Conservation (phyloP, 2,888 invertebrate species). For the Gari tellinella region DNA sequence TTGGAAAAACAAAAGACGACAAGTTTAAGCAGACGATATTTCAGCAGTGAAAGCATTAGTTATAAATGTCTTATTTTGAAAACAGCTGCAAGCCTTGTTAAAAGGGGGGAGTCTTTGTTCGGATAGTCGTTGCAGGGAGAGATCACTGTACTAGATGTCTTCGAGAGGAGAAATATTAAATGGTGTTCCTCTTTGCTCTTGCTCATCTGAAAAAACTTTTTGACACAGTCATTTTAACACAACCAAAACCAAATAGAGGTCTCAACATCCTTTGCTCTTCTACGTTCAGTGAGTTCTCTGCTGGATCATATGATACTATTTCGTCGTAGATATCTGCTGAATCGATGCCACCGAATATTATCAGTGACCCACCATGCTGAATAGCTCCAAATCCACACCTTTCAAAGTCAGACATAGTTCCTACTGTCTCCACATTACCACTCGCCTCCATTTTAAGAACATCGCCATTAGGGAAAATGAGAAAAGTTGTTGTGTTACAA, state of each 20-base stretch:
- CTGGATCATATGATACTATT: constrained; percentile 39
- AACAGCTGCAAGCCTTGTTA: too few species aligned
- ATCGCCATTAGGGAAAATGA: constrained; percentile 63
- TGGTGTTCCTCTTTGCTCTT: too few species aligned
- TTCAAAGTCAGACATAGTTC: constrained; percentile 53
- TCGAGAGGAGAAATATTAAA: too few species aligned
- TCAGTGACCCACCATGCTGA: constrained; percentile 42
- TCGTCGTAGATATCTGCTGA: constrained; percentile 49
- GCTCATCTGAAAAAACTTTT: constrained; percentile 11
- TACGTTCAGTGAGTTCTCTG: constrained; percentile 5
- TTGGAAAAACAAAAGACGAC: too few species aligned
- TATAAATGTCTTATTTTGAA: too few species aligned
- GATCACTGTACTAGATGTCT: too few species aligned
- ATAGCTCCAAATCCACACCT: constrained; percentile 63
- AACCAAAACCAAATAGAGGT: constrained; percentile 59
- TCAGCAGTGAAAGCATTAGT: too few species aligned
- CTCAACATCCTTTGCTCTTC: constrained; percentile 29
- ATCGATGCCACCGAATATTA: constrained; percentile 60
- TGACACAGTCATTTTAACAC: constrained; percentile 49
- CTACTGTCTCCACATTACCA: constrained; percentile 29
- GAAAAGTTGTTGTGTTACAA: constrained; percentile 35
- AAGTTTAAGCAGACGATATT: too few species aligned
- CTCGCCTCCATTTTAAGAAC: constrained; percentile 48
- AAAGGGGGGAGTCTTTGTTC: too few species aligned
- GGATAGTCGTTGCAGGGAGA: too few species aligned